These are phyloP conservation scores for Trichomalopsis sarcophagae DNA, from an alignment of 1,140 invertebrate genomes.

Conservation along the genomic window DNA sequence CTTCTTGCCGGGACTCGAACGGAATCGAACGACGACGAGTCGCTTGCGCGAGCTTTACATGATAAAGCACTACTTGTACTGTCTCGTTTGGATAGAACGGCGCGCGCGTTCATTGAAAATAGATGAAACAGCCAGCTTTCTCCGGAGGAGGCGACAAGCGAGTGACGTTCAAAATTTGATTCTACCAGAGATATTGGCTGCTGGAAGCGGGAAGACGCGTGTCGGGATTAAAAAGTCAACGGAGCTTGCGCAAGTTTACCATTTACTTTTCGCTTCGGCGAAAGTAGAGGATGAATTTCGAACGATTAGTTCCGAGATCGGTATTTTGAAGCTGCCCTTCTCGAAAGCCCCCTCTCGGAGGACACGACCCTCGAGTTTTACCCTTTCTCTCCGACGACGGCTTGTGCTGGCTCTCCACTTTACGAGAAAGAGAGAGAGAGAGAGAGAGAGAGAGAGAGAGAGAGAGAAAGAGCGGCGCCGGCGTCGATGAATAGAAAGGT, in stretches of 20 bases:
- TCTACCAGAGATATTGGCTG: neutral
- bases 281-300: neutral
- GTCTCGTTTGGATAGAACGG: constrained; percentile 41
- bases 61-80: constrained; percentile 45
- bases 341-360: neutral
- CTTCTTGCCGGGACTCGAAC: neutral
- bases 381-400: constrained; percentile 21
- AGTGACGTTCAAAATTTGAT: constrained; percentile 15
- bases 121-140: constrained; percentile 18
- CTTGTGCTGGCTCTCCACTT: constrained; percentile 30
- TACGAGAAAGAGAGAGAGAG: constrained; percentile 50
- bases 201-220: neutral
- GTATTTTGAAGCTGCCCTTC: neutral
- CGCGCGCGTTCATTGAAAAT: constrained; percentile 33
- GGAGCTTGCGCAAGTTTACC: neutral
- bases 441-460: too few relatives aligned
- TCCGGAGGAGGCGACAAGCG: neutral
- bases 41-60: constrained; percentile 14
- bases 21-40: constrained; percentile 48
- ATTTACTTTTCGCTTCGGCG: neutral
- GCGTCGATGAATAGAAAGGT: constrained; percentile 73
- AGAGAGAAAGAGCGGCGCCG: constrained; percentile 50
- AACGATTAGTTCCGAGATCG: neutral
- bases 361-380: neutral
- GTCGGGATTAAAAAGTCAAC: neutral